Percentiles rank a stretch among this genome's conserved stretches.
Conservation (phyloP, 2,113 vertebrate genomes). For the Strix uralensis region DNA sequence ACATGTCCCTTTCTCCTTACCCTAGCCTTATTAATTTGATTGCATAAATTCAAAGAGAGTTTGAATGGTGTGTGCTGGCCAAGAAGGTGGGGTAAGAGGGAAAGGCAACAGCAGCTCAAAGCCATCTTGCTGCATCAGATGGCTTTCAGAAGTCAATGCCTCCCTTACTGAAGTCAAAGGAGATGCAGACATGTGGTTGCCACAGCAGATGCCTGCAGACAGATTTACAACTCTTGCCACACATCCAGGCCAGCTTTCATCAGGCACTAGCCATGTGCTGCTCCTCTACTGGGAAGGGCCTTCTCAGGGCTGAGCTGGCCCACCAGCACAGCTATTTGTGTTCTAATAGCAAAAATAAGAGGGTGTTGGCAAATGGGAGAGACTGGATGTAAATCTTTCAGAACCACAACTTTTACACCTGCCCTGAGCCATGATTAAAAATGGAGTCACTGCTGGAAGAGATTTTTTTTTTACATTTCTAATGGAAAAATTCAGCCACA, state of each 20-base stretch:
- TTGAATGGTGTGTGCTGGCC: neutral
- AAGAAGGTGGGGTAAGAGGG: neutral
- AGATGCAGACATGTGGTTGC: neutral
- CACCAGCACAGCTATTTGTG: neutral
- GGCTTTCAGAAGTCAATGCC: neutral
- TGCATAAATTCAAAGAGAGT: neutral
- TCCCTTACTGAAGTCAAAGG: neutral
- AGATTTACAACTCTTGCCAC: neutral
- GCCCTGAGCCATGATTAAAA: neutral
- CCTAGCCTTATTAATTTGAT: neutral
- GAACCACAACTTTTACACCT: neutral
- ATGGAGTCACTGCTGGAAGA: neutral
- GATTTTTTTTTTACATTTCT: neutral
- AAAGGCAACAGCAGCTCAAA: neutral
- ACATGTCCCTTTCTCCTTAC: neutral
- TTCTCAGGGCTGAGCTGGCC: neutral
- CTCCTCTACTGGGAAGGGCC: neutral
- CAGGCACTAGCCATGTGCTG: neutral
- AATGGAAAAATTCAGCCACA: neutral
- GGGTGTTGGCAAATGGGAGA: neutral
- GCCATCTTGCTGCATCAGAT: neutral
- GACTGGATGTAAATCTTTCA: neutral
- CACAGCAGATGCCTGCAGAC: neutral
- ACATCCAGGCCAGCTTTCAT: neutral
- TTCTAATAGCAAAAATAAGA: neutral